Base-by-base conservation (phyloP, 2,888 invertebrate genomes). In the Salpingus planirostris region DNA sequence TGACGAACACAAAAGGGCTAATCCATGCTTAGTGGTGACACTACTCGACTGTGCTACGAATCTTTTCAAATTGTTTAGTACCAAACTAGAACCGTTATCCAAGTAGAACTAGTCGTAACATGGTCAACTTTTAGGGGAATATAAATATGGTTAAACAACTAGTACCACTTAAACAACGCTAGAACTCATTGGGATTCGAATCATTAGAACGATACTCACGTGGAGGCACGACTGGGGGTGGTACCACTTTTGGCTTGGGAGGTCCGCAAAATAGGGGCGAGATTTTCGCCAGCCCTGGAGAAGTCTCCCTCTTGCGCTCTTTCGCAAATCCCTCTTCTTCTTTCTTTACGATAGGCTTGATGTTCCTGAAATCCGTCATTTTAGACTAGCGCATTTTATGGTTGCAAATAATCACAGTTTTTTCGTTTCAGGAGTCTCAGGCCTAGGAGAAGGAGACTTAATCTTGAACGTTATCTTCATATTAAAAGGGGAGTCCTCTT, bases 401-500 rank as follows among this genome's bases (percentile, higher is more conserved):
- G n/a, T n/a, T n/a, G n/a, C n/a, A n/a, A n/a, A n/a, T n/a, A 51
- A 61, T 59, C 72, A 80, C 67, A 82, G 67, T 64, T 82, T 83
- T 51, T 76, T 74, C 8, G 67, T 60, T 31, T 60, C 59, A 1
- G 80, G 78, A 6, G 80, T 78, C 35, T 77, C 74, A 6, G 82
- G 78, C 36, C 78, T 73, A 55, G 78, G 75, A 3, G 82, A 80
- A 14, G 81, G 78, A 5, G 77, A 72, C 33, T 78, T 78, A 25
- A 89, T 64, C 61, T 86, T 88, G 21, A 89, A 66, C 5, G 87
- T 86, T 33, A 89, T 65, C 64, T 88, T 89, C 3, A 87, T 87
- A 30, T 87, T 78, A 36, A n/a, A n/a, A n/a, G 73, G 53, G 12
- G 70, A 47, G n/a, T 49, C 49, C 11, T 46, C 48, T 32, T 40